Evolutionary conservation across 2,888 invertebrate species (phyloP), one percentile per base, ranked within the genome.

Genomic region (Conus canariensis): DNA sequence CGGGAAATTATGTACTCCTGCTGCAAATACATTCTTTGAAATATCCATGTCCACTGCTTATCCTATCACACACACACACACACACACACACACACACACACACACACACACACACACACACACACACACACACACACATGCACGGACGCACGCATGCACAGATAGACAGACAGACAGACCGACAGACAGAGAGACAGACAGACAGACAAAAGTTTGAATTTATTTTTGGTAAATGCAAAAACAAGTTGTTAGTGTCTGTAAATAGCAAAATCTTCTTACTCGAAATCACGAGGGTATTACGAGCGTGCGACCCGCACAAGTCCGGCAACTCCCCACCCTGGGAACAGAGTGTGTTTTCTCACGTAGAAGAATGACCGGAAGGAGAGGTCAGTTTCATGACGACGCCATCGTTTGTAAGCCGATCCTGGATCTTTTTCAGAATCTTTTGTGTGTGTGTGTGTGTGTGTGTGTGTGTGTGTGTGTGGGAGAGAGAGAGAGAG

Each of bases 361-460:
- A 85, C 60, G 85, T 16, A n/a, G 70, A n/a, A 89, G 85, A 85
- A 25, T 56, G 70, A 85, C 83, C 85, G 85, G 67, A 85, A 89
- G 70, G 30, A 19, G 25, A 25, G 22, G n/a, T 67, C 14, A 30
- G 70, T 16, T 12, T 67, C 64, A 85, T 64, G 16, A 77, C 22
- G 56, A 45, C 58, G 19, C 82, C 16, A 25, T 45, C 12, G 8
- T 64, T 22, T 16, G 58, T 60, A 83, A 83, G 45, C 30, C 64
- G 67, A 83, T 30, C 25, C 19, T 30, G 83, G 80, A 45, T 45
- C 2, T 1, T 45, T 45, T 45, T 45, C 30, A 30, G 30, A 10
- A 3, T 30, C 30, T 30, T 4, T 16, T 70, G 5, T 64, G 5
- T 64, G 64, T 64, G 8, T 16, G 64, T 64, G 64, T 64, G 64